Conservation (phyloP, 2,113 vertebrate species). For the Albula glossodonta region DNA sequence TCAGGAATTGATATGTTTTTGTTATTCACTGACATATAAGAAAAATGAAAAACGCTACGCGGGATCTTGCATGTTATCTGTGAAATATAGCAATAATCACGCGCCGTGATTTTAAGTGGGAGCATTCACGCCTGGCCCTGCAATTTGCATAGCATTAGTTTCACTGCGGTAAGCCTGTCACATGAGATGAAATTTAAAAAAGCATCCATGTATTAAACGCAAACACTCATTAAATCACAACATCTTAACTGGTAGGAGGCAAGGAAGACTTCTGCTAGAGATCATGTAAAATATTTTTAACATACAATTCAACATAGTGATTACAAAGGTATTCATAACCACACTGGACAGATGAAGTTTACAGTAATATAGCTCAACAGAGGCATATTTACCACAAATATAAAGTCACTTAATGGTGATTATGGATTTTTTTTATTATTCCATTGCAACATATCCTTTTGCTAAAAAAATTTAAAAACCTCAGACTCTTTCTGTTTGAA, state of each 20-base stretch:
- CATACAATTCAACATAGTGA: neutral
- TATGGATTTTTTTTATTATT: neutral
- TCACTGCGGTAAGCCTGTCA: neutral
- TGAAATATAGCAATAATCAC: neutral
- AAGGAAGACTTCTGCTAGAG: neutral
- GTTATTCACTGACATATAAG: neutral
- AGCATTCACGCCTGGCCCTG: neutral
- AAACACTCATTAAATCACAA: neutral
- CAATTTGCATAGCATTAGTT: neutral
- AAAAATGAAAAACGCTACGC: neutral
- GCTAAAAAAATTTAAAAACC: no score
- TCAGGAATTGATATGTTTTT: neutral
- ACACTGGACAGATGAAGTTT: neutral
- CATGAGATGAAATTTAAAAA: neutral
- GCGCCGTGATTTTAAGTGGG: neutral
- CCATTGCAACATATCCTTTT: neutral
- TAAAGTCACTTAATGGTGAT: neutral
- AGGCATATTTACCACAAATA: neutral
- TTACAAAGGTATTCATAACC: neutral
- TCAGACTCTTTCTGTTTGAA: no score
- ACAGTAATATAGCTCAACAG: neutral
- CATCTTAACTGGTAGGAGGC: neutral
- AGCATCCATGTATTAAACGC: neutral
- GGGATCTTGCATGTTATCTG: neutral
- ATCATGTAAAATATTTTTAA: neutral